Conservation (phyloP, 2,797 vertebrate species). For the Alauda arvensis region DNA sequence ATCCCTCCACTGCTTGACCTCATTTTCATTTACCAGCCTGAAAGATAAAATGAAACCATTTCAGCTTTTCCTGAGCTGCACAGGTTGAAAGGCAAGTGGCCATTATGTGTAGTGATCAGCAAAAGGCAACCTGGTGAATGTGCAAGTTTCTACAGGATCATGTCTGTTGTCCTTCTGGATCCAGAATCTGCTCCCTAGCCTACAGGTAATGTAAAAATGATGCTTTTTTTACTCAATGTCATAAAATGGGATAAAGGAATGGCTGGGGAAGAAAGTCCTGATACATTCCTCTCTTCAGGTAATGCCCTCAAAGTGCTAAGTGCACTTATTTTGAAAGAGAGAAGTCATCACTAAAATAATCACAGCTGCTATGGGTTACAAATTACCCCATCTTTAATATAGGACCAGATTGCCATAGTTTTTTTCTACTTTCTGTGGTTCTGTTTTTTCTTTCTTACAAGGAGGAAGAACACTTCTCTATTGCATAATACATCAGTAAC, state of each 20-base stretch:
- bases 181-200: not conserved
- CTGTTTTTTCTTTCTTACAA: not conserved
- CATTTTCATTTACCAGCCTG: slow-evolving; percentile 97
- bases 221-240: not conserved
- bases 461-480: not conserved
- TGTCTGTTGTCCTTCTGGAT: not conserved
- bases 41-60: slow-evolving; percentile 1
- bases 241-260: not conserved
- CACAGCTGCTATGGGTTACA: not conserved
- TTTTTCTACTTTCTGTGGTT: not conserved
- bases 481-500: slow-evolving; percentile 2
- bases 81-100: not conserved
- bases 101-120: not conserved
- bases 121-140: not conserved
- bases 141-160: not conserved
- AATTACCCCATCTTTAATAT: not conserved
- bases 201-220: not conserved
- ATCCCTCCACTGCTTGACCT: slow-evolving; percentile 94
- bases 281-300: not conserved
- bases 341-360: not conserved
- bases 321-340: not conserved
- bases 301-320: not conserved
- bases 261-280: not conserved
- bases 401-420: not conserved
- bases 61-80: not conserved